Base-by-base conservation (phyloP, 1,140 invertebrate genomes). In the Elymnias hypermnestra region DNA sequence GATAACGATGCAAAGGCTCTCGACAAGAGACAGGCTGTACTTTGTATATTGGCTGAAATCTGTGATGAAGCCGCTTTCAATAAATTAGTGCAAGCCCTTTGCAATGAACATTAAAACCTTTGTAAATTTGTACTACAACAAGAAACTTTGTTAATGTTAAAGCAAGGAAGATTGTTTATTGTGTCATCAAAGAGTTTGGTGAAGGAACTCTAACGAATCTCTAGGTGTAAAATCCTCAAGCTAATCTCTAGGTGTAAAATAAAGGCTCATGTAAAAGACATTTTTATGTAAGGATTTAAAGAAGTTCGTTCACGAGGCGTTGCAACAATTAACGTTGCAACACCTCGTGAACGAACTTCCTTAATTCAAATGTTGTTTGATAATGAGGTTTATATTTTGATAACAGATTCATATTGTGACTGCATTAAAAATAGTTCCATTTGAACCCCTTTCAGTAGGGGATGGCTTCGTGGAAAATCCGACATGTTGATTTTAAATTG, bases 71-170 rank as follows among this genome's bases (percentile, higher is more conserved):
- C 96, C 18, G 93, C 93, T 83, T 99, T 99, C 89, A 96, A 97
- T 64, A 99, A 98, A 81, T 88, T 99, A 17, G 96, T 99, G n/a
- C 96, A 98, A 78, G 98, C 97, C 28, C 90, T 99, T 13, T 99
- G 98, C 89, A 95, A 96, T 46, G 97, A 99, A 87, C 98, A 99
- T 87, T 92, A 96, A 78, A 99, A 99, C 79, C 96, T 46, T 52
- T 36, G 17, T 44, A 42, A 72, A 89, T 82, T 97, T 99, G 42
- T 97, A 99, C 77, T 97, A 97, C 87, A 99, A 98, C 88, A 99
- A 99, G 83, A 98, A 98, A 78, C 90, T 99, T 12, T 98, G 98
- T 18, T 98, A 99, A 91, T 99, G 98, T 98, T 52, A 99, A 99
- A 87, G 96, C 98, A 28, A 92, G 98, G 52, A 99, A 99, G 89